Conservation (phyloP, 1,140 invertebrate genomes). For the Heterodera carotae region DNA sequence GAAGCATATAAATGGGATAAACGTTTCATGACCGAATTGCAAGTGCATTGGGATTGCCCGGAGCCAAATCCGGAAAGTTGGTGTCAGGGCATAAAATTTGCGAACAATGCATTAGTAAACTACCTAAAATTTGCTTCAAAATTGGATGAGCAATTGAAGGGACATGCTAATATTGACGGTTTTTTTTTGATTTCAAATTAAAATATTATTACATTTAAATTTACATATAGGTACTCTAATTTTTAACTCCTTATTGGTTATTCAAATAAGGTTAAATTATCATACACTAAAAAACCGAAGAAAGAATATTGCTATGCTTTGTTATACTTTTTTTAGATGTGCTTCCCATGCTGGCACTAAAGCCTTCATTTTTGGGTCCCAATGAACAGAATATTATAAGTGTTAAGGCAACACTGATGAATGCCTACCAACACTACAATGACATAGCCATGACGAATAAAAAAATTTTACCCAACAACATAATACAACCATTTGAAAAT, state of each 20-base stretch:
- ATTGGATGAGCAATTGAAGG: background rate
- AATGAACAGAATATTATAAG: background rate
- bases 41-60: background rate
- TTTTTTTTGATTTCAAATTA: background rate
- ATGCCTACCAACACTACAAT: background rate
- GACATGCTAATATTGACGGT: background rate
- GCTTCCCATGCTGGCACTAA: background rate
- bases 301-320: no score
- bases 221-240: background rate
- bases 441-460: background rate
- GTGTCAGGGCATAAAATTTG: background rate
- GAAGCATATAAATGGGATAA: background rate
- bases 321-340: background rate
- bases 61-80: background rate
- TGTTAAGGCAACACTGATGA: background rate
- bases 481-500: background rate
- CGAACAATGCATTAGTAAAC: background rate
- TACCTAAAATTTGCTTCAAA: background rate
- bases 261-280: no score
- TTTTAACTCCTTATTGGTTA: no score
- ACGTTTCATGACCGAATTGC: background rate
- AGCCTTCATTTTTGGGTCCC: background rate
- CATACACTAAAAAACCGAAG: no score
- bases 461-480: background rate
- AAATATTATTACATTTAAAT: background rate